phyloP scores from a whole-genome alignment of 2,888 invertebrate genomes.

The Amiota minor region DNA sequence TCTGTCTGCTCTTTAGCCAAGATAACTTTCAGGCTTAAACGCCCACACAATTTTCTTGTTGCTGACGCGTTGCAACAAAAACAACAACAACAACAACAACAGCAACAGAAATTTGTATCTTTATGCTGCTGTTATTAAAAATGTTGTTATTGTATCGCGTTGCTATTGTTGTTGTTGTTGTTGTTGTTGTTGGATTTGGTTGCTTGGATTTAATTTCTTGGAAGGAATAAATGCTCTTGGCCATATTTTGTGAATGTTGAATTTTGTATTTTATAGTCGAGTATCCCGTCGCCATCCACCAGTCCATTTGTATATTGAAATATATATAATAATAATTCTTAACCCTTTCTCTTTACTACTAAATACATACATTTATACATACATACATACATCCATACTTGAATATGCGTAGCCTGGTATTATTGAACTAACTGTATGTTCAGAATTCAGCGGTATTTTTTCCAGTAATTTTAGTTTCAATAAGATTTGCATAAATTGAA shows the following conservation, averaged over 20 bases:
- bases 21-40: conserved; percentile 51
- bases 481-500: conserved; percentile 10
- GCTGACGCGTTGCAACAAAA: not conserved
- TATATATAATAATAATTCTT: conserved; percentile 10
- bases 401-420: too few species aligned
- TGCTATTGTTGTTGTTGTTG: not conserved
- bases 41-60: conserved; percentile 49
- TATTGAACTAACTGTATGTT: too few species aligned
- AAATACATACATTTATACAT: too few species aligned
- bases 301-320: not conserved
- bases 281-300: not conserved
- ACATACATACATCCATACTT: too few species aligned
- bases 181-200: conserved; percentile 28
- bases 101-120: not conserved
- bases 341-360: not conserved
- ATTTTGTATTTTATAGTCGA: not conserved
- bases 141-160: not conserved
- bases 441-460: too few species aligned
- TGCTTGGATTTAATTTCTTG: conserved; percentile 53
- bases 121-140: not conserved
- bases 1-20: conserved; percentile 29
- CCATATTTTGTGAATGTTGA: conserved; percentile 45
- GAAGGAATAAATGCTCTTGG: conserved; percentile 55
- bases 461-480: too few species aligned
- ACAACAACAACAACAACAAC: not conserved